phyloP scores from a whole-genome alignment of 2,888 invertebrate genomes.

The Xestia c-nigrum region DNA sequence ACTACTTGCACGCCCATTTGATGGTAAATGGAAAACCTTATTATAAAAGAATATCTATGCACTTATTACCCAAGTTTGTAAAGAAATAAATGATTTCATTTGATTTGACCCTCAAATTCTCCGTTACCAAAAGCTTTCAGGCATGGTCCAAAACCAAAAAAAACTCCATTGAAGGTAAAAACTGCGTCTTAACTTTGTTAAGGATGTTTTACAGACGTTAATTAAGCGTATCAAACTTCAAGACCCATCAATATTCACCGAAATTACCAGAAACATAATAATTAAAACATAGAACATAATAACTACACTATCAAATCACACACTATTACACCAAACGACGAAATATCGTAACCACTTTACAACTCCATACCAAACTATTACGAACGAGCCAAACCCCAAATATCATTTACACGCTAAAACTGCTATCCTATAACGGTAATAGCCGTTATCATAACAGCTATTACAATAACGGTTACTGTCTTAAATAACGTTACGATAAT shows the following conservation, averaged over 20 bases:
- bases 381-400: constrained; percentile 34
- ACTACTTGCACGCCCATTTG: too few species aligned
- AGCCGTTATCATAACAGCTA: constrained; percentile 58
- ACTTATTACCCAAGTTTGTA: too few species aligned
- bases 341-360: constrained; percentile 24
- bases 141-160: not conserved
- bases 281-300: constrained; percentile 4
- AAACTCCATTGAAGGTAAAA: too few species aligned
- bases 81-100: too few species aligned
- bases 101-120: too few species aligned
- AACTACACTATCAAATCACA: not conserved
- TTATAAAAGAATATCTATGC: too few species aligned
- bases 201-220: too few species aligned
- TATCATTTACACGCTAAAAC: constrained; percentile 62
- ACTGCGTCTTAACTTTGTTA: too few species aligned
- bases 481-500: constrained; percentile 61
- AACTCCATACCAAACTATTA: constrained; percentile 26
- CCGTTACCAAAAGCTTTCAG: not conserved
- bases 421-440: constrained; percentile 58
- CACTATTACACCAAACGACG: not conserved
- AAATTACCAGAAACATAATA: not conserved
- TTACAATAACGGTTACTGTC: constrained; percentile 59
- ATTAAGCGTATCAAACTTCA: not conserved
- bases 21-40: too few species aligned
- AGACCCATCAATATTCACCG: not conserved